Conservation (phyloP, 2,797 vertebrate genomes). For the Discoglossus pictus region DNA sequence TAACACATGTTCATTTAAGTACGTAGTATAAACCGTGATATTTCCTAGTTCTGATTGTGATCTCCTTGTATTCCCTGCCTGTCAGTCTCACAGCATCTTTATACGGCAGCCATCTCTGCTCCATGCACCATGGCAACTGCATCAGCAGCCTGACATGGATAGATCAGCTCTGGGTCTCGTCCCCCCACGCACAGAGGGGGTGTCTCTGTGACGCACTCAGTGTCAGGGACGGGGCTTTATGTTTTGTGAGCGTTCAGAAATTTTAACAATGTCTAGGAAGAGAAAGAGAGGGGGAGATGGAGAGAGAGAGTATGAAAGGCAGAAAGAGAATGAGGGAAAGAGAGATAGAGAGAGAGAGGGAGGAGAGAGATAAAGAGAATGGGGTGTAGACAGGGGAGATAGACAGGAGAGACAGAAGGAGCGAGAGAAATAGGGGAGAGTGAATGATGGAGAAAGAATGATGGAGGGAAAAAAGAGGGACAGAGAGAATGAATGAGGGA, state of each 20-base stretch:
- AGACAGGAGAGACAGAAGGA: no score
- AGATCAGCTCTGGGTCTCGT: background rate
- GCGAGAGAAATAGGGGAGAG: no score
- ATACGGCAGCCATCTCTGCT: no score
- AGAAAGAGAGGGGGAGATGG: background rate
- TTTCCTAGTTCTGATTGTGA: no score
- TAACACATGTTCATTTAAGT: no score
- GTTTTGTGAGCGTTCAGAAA: background rate
- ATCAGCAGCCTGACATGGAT: background rate
- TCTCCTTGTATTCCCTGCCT: no score
- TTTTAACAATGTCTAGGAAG: background rate
- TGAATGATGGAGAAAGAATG: no score
- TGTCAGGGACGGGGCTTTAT: background rate
- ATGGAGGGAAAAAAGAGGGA: no score
- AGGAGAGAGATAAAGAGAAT: background rate
- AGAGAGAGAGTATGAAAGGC: background rate
- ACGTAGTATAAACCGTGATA: no score
- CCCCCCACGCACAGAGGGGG: background rate
- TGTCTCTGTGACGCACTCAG: background rate
- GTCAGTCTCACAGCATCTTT: no score
- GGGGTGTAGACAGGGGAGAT: no score
- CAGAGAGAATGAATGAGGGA: no score
- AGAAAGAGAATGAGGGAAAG: background rate
- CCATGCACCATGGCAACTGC: constrained; percentile 23
- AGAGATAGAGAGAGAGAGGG: background rate